Evolutionary conservation across 2,888 invertebrate genomes (phyloP).

Genomic region (Candidula unifasciata): DNA sequence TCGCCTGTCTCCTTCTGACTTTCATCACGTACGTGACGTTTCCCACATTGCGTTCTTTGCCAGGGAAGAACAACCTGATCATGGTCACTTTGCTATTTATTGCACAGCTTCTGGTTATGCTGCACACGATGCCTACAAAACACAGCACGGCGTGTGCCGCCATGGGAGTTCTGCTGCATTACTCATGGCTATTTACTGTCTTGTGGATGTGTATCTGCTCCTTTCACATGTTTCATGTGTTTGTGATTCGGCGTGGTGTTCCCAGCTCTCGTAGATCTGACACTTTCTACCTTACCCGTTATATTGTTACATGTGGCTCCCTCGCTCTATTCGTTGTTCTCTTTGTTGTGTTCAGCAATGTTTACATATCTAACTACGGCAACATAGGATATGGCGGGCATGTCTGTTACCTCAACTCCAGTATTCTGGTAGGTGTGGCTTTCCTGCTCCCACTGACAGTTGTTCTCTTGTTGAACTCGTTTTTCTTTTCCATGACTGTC

Average conservation of each 20-base stretch:
- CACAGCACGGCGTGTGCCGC: slow-evolving; percentile 48
- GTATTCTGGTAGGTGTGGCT: slow-evolving; percentile 49
- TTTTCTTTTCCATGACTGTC: slow-evolving; percentile 59
- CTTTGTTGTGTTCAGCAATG: slow-evolving; percentile 35
- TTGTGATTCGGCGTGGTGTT: slow-evolving; percentile 44
- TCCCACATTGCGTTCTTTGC: slow-evolving; percentile 56
- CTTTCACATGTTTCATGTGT: slow-evolving; percentile 61
- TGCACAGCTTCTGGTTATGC: slow-evolving; percentile 55
- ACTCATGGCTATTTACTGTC: slow-evolving; percentile 57
- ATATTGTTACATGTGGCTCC: slow-evolving; percentile 33
- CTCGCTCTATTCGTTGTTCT: slow-evolving; percentile 32
- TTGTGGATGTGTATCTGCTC: slow-evolving; percentile 59
- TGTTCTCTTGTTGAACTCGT: slow-evolving; percentile 57
- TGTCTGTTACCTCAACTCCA: slow-evolving; percentile 54
- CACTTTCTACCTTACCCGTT: slow-evolving; percentile 39
- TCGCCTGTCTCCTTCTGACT: slow-evolving; percentile 53
- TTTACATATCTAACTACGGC: slow-evolving; percentile 23
- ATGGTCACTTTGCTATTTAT: slow-evolving; percentile 54
- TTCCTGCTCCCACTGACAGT: slow-evolving; percentile 60
- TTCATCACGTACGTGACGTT: slow-evolving; percentile 56
- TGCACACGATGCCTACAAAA: slow-evolving; percentile 43
- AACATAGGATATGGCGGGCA: slow-evolving; percentile 55
- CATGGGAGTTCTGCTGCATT: slow-evolving; percentile 58
- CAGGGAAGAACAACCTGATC: slow-evolving; percentile 60
- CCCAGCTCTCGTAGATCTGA: slow-evolving; percentile 19